Evolutionary conservation across 2,113 vertebrate species (phyloP).

Genomic region (Larimichthys crocea): DNA sequence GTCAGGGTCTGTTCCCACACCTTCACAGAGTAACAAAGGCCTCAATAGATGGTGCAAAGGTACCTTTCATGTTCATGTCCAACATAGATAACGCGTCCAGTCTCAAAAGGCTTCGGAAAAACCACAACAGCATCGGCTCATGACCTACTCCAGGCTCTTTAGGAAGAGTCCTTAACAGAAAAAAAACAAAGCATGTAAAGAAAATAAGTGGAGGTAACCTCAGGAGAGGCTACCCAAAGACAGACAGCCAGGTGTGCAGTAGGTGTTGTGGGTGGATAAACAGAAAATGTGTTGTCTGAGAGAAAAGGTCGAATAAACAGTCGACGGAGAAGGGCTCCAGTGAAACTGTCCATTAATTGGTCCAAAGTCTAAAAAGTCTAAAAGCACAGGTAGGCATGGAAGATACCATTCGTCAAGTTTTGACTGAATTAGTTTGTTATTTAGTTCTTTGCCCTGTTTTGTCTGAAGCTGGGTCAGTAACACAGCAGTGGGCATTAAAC

Average conservation of each 20-base stretch:
- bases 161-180: neutral
- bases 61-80: neutral
- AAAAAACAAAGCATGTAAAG: neutral
- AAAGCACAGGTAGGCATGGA: no score
- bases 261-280: neutral
- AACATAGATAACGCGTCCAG: neutral
- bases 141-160: neutral
- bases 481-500: no score
- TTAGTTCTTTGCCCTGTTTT: no score
- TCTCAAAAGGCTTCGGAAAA: neutral
- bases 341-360: neutral
- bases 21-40: neutral
- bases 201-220: slow-evolving; percentile 5
- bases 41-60: neutral
- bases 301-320: neutral
- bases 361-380: neutral
- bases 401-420: no score
- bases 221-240: neutral
- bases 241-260: neutral
- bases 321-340: neutral
- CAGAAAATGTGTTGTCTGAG: neutral
- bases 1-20: neutral
- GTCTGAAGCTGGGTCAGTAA: no score
- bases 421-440: no score
- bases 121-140: slow-evolving; percentile 1